These are phyloP conservation scores for Mesopsocus fuscifrons DNA, from an alignment of 2,888 invertebrate species.

Conservation along the genomic window DNA sequence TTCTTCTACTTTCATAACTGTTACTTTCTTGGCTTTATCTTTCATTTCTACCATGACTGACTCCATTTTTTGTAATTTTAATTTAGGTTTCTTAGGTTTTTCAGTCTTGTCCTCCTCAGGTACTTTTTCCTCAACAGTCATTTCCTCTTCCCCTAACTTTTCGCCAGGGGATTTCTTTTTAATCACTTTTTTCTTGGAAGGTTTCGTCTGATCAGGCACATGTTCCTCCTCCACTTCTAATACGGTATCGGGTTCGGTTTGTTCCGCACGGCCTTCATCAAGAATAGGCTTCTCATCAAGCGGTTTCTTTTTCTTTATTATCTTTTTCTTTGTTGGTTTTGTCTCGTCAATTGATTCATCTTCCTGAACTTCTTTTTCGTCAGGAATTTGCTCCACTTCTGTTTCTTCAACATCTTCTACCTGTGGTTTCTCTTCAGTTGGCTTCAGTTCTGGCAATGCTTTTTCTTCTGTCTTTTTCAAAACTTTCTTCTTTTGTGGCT, in stretches of 20 bases:
- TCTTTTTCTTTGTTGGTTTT: not conserved
- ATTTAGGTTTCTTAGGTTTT: conserved; percentile 13
- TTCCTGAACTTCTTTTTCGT: conserved; percentile 16
- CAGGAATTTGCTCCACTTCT: not conserved
- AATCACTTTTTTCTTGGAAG: no score
- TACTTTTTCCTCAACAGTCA: conserved; percentile 18
- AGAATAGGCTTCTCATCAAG: conserved; percentile 26
- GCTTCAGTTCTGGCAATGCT: conserved; percentile 21
- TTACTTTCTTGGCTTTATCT: conserved; percentile 14
- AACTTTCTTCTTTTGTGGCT: conserved; percentile 16
- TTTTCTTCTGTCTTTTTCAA: conserved; percentile 27
- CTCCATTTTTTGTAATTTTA: conserved; percentile 14
- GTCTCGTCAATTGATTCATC: not conserved
- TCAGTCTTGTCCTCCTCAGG: conserved; percentile 17
- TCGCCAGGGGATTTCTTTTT: no score
- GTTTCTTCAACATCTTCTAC: conserved; percentile 16
- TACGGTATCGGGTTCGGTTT: no score
- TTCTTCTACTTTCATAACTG: conserved; percentile 18
- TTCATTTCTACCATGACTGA: conserved; percentile 15
- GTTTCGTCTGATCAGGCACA: no score
- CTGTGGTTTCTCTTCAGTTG: conserved; percentile 13
- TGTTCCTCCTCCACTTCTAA: no score
- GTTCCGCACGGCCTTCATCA: no score
- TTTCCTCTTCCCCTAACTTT: conserved; percentile 24
- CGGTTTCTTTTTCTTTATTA: conserved; percentile 23